Conservation (phyloP, 2,797 vertebrate species). For the Balearica regulorum region DNA sequence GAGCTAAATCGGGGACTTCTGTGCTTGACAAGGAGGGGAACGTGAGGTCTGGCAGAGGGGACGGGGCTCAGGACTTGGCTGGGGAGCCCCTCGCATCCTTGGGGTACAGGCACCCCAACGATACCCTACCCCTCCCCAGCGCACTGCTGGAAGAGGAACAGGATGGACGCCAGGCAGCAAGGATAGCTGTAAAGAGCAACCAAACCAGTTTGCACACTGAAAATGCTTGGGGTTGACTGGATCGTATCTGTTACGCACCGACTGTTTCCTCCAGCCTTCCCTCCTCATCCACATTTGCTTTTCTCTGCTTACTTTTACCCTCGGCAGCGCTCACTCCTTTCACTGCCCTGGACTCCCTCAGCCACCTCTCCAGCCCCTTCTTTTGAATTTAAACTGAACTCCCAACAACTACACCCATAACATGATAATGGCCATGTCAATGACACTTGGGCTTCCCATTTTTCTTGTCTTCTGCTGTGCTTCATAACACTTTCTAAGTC, state of each 20-base stretch:
- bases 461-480: neutral
- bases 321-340: neutral
- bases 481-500: neutral
- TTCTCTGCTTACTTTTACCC: neutral
- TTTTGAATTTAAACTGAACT: neutral
- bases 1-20: neutral
- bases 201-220: neutral
- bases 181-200: neutral
- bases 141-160: accelerated
- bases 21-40: neutral
- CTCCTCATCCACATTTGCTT: neutral
- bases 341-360: neutral
- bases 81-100: neutral
- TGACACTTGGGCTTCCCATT: neutral
- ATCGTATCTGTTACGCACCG: accelerated
- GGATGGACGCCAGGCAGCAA: neutral
- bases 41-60: neutral
- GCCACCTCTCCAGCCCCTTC: neutral
- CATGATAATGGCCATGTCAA: neutral
- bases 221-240: neutral
- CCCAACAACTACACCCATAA: neutral
- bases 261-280: neutral
- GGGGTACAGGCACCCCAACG: neutral
- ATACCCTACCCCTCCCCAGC: neutral
- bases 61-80: neutral